Conservation (phyloP, 1,140 invertebrate species). For the Limonius californicus region DNA sequence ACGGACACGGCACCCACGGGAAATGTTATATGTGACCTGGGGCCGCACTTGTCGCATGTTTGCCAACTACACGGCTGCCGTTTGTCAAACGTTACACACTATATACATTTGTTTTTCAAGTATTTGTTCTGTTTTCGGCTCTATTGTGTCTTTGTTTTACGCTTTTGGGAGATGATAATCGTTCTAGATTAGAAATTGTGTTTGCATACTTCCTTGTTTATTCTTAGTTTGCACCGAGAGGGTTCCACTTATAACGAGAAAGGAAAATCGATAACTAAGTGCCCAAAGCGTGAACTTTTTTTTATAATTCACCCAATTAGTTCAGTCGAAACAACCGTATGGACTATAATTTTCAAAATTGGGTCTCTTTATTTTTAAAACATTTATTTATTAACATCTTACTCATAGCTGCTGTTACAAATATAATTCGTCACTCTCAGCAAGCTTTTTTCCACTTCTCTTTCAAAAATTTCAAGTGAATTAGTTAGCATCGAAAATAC, state of each 20-base stretch:
- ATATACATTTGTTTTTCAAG: conserved; percentile 32
- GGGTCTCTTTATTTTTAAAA: too few relatives aligned
- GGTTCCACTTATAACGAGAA: not conserved
- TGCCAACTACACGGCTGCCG: conserved; percentile 21
- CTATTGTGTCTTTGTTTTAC: conserved; percentile 23
- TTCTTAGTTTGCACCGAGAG: not conserved
- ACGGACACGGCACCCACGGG: conserved; percentile 27
- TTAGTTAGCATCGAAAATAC: too few relatives aligned
- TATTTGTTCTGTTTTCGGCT: conserved; percentile 29
- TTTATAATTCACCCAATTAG: too few relatives aligned
- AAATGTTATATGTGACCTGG: conserved; percentile 30
- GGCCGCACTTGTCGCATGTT: conserved; percentile 20
- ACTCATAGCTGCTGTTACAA: too few relatives aligned
- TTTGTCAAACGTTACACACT: conserved; percentile 31
- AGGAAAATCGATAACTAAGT: not conserved
- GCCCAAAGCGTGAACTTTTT: too few relatives aligned
- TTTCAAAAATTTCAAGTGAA: too few relatives aligned
- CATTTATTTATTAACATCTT: too few relatives aligned
- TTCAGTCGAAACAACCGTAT: too few relatives aligned
- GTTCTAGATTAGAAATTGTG: conserved; percentile 12
- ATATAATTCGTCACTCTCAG: too few relatives aligned
- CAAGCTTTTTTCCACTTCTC: too few relatives aligned
- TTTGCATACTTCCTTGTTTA: conserved; percentile 15
- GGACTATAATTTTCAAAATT: too few relatives aligned
- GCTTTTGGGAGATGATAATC: conserved; percentile 15